A percentile compares a stretch with the other conserved stretches of the same genome.
Evolutionary conservation across 2,888 invertebrate species (phyloP).

Genomic region (Micoletzkya japonica): DNA sequence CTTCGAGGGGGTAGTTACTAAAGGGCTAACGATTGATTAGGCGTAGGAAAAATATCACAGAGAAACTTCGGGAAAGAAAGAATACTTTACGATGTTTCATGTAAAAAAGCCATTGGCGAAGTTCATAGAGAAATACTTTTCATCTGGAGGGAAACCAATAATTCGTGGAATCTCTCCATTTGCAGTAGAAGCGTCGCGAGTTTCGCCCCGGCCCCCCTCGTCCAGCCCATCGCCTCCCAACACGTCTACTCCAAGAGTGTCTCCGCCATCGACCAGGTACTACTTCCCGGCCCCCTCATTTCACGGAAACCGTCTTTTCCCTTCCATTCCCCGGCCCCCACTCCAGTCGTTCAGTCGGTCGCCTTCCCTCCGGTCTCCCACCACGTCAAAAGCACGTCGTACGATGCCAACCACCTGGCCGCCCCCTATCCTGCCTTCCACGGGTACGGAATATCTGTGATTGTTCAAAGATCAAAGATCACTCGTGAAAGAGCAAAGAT

Average conservation of each 20-base stretch:
- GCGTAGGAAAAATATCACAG: no score
- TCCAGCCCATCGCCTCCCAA: constrained; percentile 5
- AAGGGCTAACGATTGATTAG: no score
- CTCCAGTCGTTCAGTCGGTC: neutral
- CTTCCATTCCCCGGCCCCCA: neutral
- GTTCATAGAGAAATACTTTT: no score
- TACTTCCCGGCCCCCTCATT: neutral
- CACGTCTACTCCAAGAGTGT: constrained; percentile 10
- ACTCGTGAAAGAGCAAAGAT: neutral
- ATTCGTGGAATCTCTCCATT: no score
- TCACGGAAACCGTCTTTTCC: no score
- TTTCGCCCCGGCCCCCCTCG: neutral
- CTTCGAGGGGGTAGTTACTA: no score
- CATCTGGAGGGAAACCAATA: no score
- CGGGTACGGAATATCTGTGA: constrained; percentile 7
- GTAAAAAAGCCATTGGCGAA: no score
- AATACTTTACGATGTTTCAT: no score
- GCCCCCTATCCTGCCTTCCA: neutral
- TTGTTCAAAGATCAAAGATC: neutral
- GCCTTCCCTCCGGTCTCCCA: neutral
- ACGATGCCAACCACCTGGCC: constrained; percentile 22
- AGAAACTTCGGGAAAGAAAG: no score
- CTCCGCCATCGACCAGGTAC: constrained; percentile 9
- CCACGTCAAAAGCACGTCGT: constrained; percentile 11
- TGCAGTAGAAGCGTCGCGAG: no score